Percentiles rank a stretch among this genome's conserved stretches.
phyloP scores from a whole-genome alignment of 1,140 invertebrate genomes.

The Thalassaphorura encarpata region DNA sequence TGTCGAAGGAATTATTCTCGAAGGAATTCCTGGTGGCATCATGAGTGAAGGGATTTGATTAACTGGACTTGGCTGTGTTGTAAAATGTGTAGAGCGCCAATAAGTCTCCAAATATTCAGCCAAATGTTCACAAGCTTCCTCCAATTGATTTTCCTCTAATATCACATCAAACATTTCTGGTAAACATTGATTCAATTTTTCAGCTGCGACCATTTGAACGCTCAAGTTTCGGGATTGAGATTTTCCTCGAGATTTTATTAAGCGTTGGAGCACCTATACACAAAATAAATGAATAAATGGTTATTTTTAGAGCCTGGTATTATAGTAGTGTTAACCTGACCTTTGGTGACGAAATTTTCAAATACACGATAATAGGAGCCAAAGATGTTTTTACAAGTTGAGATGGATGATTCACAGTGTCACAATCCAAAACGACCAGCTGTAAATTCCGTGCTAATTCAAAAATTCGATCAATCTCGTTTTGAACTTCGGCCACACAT shows the following conservation, averaged over 20 bases:
- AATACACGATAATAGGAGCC: constrained; percentile 96
- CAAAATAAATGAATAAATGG: too few relatives aligned
- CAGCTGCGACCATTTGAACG: constrained; percentile 98
- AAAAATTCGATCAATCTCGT: constrained; percentile 99
- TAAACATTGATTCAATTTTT: constrained; percentile 96
- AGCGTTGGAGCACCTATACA: constrained; percentile 89
- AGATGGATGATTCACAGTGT: constrained; percentile 99
- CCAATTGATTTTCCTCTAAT: constrained; percentile 95
- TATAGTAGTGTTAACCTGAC: constrained; percentile 44
- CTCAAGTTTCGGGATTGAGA: constrained; percentile 94
- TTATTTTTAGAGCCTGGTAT: neutral
- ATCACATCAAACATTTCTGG: constrained; percentile 99
- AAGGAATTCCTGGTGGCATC: too few relatives aligned
- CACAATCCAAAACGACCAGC: constrained; percentile 97
- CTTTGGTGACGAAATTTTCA: constrained; percentile 99
- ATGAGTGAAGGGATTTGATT: too few relatives aligned
- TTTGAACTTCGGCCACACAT: constrained; percentile 74
- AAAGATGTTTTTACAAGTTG: constrained; percentile 98
- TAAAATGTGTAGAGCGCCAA: constrained; percentile 77
- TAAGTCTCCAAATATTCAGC: constrained; percentile 96
- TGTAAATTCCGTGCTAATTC: constrained; percentile 90
- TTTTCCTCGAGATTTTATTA: constrained; percentile 98
- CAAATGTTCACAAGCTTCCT: constrained; percentile 98
- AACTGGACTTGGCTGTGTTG: too few relatives aligned
- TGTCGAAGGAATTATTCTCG: too few relatives aligned